A percentile compares a stretch with the other conserved stretches of the same genome.
Conservation (phyloP, 2,888 invertebrate species). For the Pyrrhia umbra region DNA sequence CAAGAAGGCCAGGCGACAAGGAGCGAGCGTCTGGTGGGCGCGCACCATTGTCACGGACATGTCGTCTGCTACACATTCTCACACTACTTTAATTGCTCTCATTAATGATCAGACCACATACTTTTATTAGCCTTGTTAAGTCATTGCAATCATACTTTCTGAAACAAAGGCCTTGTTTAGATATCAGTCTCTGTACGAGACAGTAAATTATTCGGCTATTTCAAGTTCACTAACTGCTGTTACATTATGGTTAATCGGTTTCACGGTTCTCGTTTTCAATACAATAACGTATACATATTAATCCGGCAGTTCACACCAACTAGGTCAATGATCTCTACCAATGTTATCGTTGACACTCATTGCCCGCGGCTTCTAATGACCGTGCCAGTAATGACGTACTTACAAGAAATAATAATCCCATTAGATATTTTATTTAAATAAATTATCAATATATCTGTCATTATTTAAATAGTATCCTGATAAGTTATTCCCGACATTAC, state of each 20-base stretch:
- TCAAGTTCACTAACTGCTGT: slow-evolving; percentile 34
- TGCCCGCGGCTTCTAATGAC: slow-evolving; percentile 54
- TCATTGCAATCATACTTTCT: slow-evolving; percentile 50
- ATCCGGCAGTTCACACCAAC: slow-evolving; percentile 48
- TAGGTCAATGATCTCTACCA: slow-evolving; percentile 62
- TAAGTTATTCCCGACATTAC: slow-evolving; percentile 25
- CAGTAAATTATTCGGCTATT: slow-evolving; percentile 17
- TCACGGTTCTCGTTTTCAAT: slow-evolving; percentile 32
- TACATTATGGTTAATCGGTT: slow-evolving; percentile 36
- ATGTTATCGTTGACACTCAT: slow-evolving; percentile 48
- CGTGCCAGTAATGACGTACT: slow-evolving; percentile 8
- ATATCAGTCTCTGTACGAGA: slow-evolving; percentile 2
- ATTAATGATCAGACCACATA: slow-evolving; percentile 58
- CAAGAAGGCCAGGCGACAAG: slow-evolving; percentile 63
- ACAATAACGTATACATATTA: slow-evolving; percentile 28
- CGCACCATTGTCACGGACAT: slow-evolving; percentile 64
- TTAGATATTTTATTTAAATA: slow-evolving; percentile 46
- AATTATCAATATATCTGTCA: slow-evolving; percentile 17
- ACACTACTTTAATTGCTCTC: slow-evolving; percentile 65
- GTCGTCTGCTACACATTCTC: slow-evolving; percentile 57
- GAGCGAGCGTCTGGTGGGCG: slow-evolving; percentile 62
- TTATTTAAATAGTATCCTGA: slow-evolving; percentile 25
- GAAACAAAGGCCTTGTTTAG: slow-evolving; percentile 19
- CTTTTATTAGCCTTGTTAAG: slow-evolving; percentile 57
- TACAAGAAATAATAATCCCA: slow-evolving; percentile 59